These are phyloP conservation scores for Rhagonycha lutea DNA, from an alignment of 2,888 invertebrate genomes.

Conservation along the genomic window DNA sequence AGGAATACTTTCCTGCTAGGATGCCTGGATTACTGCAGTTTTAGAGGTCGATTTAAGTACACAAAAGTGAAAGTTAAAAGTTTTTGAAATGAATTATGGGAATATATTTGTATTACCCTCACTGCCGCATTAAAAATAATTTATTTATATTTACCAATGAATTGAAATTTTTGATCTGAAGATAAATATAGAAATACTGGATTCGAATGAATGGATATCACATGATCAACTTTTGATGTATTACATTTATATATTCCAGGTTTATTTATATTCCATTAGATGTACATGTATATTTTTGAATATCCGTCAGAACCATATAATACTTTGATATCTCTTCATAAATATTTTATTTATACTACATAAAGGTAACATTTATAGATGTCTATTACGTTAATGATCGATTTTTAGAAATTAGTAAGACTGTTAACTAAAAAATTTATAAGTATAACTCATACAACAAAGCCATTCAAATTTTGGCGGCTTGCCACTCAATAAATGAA, in stretches of 20 bases:
- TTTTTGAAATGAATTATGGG: neutral
- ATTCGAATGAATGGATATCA: neutral
- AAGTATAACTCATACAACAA: neutral
- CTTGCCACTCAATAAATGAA: neutral
- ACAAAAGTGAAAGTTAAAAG: neutral
- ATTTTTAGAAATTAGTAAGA: neutral
- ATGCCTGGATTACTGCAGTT: no score
- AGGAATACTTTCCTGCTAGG: no score
- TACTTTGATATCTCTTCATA: neutral
- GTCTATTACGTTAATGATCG: neutral
- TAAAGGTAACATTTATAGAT: neutral
- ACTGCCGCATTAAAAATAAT: neutral
- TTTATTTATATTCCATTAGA: neutral
- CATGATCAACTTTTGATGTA: neutral
- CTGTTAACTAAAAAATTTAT: neutral
- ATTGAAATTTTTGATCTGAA: neutral
- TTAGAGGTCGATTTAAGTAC: no score
- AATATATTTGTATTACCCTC: no score
- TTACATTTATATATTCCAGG: neutral
- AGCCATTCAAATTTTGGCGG: neutral
- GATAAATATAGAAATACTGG: neutral
- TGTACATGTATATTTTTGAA: neutral
- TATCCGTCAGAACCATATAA: neutral
- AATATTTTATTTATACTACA: neutral
- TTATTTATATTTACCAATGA: neutral